Percentiles rank a stretch among this genome's conserved stretches.
Conservation (phyloP, 1,140 invertebrate species). For the Camponotus vicinus region DNA sequence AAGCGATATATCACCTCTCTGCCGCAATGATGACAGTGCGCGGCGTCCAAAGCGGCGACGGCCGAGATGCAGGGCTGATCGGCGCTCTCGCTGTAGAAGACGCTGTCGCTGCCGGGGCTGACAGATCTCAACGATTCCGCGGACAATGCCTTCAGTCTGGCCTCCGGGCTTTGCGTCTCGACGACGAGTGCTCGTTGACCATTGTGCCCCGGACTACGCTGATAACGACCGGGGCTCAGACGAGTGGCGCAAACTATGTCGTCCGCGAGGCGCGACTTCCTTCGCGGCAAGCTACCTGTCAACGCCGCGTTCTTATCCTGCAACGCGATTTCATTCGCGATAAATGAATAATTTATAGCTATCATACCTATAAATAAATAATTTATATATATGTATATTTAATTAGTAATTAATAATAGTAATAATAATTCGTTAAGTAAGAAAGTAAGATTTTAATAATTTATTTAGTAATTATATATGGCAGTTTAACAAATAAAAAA, state of each 20-base stretch:
- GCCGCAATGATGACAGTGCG: conserved; percentile 92
- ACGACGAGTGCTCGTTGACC: conserved; percentile 79
- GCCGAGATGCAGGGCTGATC: conserved; percentile 82
- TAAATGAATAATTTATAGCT: too few relatives aligned
- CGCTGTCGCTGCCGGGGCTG: conserved; percentile 95
- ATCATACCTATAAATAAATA: too few relatives aligned
- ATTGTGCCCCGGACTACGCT: conserved; percentile 82
- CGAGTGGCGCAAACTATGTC: conserved; percentile 80
- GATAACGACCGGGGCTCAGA: conserved; percentile 82
- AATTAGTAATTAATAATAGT: too few relatives aligned
- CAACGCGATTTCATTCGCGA: background rate
- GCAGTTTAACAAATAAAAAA: too few relatives aligned
- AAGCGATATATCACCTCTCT: conserved; percentile 88
- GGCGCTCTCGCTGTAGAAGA: conserved; percentile 94
- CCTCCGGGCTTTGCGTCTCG: conserved; percentile 85
- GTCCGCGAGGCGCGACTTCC: conserved; percentile 88
- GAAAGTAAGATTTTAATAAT: too few relatives aligned
- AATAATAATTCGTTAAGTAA: too few relatives aligned
- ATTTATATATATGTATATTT: too few relatives aligned
- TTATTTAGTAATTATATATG: too few relatives aligned
- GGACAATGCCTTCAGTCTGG: conserved; percentile 92
- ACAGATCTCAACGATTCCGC: conserved; percentile 94
- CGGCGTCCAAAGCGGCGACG: conserved; percentile 77
- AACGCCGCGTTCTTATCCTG: conserved; percentile 87
- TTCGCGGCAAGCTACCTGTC: conserved; percentile 89